These are phyloP conservation scores for Brachynemurus nebulosus DNA, from an alignment of 2,888 invertebrate species.

Conservation along the genomic window DNA sequence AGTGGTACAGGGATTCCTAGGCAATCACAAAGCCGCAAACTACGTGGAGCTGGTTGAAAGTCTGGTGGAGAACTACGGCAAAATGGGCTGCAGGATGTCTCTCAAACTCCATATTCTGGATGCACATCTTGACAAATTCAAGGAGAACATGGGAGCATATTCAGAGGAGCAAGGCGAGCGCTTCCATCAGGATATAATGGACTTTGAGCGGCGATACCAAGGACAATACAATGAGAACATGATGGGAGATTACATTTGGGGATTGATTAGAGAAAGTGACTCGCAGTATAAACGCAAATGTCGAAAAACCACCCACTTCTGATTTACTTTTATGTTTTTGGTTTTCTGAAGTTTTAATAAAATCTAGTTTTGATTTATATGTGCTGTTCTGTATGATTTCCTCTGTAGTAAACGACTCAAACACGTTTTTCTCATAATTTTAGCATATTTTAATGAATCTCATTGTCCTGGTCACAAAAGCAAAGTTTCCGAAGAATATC, in stretches of 20 bases:
- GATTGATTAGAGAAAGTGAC: slow-evolving; percentile 14
- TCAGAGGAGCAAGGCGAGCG: slow-evolving; percentile 23
- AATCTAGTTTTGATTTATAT: no score
- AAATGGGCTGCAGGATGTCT: no score
- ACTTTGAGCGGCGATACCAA: slow-evolving; percentile 21
- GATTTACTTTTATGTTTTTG: no score
- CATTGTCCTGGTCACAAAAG: no score
- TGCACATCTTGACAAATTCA: slow-evolving; percentile 21
- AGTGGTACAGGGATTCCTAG: background rate
- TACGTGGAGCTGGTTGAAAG: slow-evolving; percentile 18
- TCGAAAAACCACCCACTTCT: no score
- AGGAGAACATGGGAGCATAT: slow-evolving; percentile 20
- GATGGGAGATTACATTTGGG: slow-evolving; percentile 20
- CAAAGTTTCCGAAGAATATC: no score
- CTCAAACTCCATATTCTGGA: slow-evolving; percentile 22
- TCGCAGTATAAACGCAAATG: no score
- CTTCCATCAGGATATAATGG: slow-evolving; percentile 22
- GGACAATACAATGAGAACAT: slow-evolving; percentile 19
- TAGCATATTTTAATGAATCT: no score
- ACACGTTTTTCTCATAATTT: no score
- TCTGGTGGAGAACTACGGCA: slow-evolving; percentile 14
- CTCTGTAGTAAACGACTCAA: no score
- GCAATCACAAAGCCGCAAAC: slow-evolving; percentile 21
- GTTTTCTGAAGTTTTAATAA: no score
- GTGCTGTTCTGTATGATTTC: no score